Conservation (phyloP, 35 echinoderm and acorn worm species). For the Acanthaster planci region DNA sequence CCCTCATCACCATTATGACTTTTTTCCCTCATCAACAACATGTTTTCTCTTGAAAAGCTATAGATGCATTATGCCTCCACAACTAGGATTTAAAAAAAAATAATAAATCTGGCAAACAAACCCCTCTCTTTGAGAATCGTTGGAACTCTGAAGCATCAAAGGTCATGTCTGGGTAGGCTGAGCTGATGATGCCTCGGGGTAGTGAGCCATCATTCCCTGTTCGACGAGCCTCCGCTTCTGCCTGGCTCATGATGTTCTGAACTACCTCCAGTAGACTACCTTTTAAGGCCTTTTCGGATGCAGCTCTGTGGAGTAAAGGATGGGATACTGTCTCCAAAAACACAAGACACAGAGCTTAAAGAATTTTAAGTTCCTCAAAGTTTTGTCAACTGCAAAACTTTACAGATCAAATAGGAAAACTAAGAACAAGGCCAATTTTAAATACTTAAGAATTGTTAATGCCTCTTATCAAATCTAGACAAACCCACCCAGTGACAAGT, state of each 20-base stretch:
- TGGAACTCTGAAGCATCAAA: slow-evolving; percentile 87
- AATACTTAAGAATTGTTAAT: no score
- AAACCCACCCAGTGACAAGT: no score
- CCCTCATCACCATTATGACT: no score
- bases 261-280: slow-evolving; percentile 84
- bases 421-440: no score
- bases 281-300: slow-evolving; percentile 79
- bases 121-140: slow-evolving; percentile 87
- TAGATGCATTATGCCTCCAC: no score
- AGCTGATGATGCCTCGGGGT: slow-evolving; percentile 83
- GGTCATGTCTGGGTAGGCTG: slow-evolving; percentile 93
- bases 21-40: no score
- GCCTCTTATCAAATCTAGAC: no score
- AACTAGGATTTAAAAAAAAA: no score
- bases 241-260: slow-evolving; percentile 67
- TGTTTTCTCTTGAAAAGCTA: no score
- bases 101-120: slow-evolving; percentile 3
- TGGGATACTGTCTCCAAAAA: not conserved
- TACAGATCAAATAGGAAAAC: not conserved
- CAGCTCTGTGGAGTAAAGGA: slow-evolving; percentile 44
- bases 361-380: no score
- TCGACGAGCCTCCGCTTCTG: slow-evolving; percentile 80
- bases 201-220: slow-evolving; percentile 79
- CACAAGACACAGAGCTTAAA: not conserved
- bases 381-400: no score